Base-by-base conservation (phyloP, 2,113 vertebrate species). In the Zootoca vivipara region DNA sequence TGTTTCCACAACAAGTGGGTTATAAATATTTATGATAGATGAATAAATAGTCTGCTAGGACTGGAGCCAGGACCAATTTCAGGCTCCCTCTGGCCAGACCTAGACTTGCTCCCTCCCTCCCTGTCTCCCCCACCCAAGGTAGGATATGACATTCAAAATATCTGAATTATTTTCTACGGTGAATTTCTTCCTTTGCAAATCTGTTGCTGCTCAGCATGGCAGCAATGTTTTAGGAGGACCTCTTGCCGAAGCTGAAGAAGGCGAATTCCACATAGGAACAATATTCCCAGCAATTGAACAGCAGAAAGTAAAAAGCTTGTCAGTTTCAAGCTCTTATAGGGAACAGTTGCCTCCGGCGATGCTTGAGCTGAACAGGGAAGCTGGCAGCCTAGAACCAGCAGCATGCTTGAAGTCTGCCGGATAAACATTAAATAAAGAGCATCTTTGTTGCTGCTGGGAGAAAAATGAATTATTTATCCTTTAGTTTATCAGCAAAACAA, bases 351-450 rank as follows among this genome's bases (percentile, higher is more conserved):
- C 65, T 13, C 52, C 12, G 42, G 38, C 46, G 82, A 26, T 84
- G 80, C 85, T 89, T 81, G 56, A 87, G 24, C 83, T 84, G 46
- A 75, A 90, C 56, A 87, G 80, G 52, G 72, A 83, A 83, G 40
- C 13, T 70, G 40, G 30, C 10, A 87, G 58, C 38, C 40, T 89
- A 28, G 4, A 87, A 87, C 30, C 12, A 24, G 40, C 72, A 83
- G 9, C 8, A 72, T 12, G 24, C 78, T 81, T 73, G 42, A 80
- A 35, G 2, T 30, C 22, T 72, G 78, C 46, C 3, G 64, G 52
- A 6, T 0, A 0, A 85, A 85, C 40, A 85, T 56, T 83, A 70
- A 77, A 88, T 81, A 65, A 83, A 88, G 28, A 87, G 5, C 7
- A 81, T 28, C 26, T 88, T 79, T 87, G 33, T 46, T 88, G 30